Percentiles rank a stretch among this genome's conserved stretches.
These are phyloP conservation scores for Cryptus viduatorius DNA, from an alignment of 2,888 invertebrate species.

Conservation along the genomic window DNA sequence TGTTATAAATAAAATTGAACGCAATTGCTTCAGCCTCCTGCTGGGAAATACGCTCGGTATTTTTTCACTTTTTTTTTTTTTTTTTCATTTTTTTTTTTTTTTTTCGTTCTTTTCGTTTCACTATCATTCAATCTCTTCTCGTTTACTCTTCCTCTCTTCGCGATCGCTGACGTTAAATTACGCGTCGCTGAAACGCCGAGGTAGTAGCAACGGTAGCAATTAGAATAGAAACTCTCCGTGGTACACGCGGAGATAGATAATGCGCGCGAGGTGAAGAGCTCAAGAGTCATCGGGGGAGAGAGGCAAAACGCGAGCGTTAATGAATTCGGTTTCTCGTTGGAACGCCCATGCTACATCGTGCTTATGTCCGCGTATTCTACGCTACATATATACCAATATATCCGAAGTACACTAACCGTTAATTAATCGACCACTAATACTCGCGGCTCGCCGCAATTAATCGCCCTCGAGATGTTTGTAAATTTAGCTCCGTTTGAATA, in stretches of 20 bases:
- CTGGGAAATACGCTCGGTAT: constrained; percentile 6
- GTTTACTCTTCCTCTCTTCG: not conserved
- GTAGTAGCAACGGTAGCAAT: not conserved
- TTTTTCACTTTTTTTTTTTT: constrained; percentile 1
- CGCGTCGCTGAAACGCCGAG: not conserved
- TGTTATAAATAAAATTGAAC: constrained; percentile 52
- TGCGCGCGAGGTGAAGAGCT: constrained; percentile 11
- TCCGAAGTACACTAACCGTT: constrained; percentile 54
- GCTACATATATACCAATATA: not conserved
- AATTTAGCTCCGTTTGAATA: constrained; percentile 20
- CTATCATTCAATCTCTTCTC: constrained; percentile 21
- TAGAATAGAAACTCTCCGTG: constrained; percentile 34
- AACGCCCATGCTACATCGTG: not conserved
- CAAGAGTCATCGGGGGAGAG: not conserved
- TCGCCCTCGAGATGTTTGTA: constrained; percentile 55
- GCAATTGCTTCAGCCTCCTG: constrained; percentile 28
- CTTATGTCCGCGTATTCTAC: not conserved
- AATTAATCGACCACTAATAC: constrained; percentile 65
- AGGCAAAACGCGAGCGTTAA: constrained; percentile 34
- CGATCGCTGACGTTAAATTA: not conserved
- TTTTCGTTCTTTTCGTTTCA: constrained; percentile 3
- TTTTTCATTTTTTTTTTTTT: constrained; percentile 13
- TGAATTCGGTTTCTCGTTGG: constrained; percentile 60
- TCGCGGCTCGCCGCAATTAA: constrained; percentile 60
- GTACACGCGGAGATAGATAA: constrained; percentile 1